Base-by-base conservation (phyloP, 2,888 invertebrate genomes). In the Drosophila birchii region DNA sequence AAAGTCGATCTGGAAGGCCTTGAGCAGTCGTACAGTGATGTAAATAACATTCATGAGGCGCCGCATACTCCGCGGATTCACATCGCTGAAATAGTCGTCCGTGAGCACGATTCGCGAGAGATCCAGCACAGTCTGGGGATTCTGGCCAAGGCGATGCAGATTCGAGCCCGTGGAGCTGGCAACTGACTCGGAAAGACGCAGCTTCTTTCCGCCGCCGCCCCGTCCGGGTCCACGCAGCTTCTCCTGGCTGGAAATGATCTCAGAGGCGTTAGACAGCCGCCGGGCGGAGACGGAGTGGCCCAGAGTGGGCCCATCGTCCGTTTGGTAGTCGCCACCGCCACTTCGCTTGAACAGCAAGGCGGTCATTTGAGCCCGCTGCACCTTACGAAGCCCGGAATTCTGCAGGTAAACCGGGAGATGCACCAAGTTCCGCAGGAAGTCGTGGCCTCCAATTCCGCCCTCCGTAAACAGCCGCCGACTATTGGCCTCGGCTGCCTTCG, bases 1-100 rank as follows among this genome's bases (percentile, higher is more conserved):
- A 93, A 99, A 99, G 92, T 99, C 99, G 83, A 99, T 97, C 94
- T 98, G 98, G 94, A 99, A 99, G 90, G 99, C 98, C 94, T 99
- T 97, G 81, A 99, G 94, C 79, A 99, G 94, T 62, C 99, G 96
- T 76, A 98, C 98, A 72, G 98, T 98, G 60, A 99, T 96, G 89
- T 98, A 98, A 62, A 99, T 96, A 68, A 99, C 98, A 93, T 99
- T 99, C 97, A 99, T 98, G 29, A 99, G 94, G 60, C 99, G 94
- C 74, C 98, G 94, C 98, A 99, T 98, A 88, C 98, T 98, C 53
- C 98, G 94, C 0, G 99, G 99, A 93, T 99, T 99, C 76, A 99
- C 98, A 92, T 99, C 99, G 88, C 98, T 98, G 93, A 99, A 99
- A 94, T 99, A 99, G 93, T 99, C 99, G 91, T 99, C 99, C 1